phyloP scores from a whole-genome alignment of 2,797 vertebrate species.

The Periparus ater region DNA sequence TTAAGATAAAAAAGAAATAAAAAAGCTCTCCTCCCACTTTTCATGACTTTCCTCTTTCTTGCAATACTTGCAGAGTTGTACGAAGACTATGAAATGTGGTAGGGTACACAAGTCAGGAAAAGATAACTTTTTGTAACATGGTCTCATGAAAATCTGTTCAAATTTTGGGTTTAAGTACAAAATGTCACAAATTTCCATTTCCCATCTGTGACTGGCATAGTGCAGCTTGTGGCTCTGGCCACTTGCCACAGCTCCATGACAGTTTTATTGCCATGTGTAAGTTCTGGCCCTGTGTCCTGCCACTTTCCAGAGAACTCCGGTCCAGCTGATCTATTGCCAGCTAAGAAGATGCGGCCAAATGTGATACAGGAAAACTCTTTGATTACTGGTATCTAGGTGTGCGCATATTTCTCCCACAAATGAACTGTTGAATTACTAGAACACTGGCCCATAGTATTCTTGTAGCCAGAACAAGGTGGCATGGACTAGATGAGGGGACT shows the following conservation, averaged over 20 bases:
- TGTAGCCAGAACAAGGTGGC: background rate
- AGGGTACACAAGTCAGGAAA: background rate
- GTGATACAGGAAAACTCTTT: background rate
- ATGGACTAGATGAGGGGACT: background rate
- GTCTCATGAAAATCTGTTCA: constrained; percentile 11
- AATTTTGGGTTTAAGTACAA: constrained; percentile 18
- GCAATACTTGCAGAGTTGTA: background rate
- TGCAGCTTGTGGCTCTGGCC: constrained; percentile 28
- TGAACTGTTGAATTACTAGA: background rate
- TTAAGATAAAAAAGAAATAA: background rate
- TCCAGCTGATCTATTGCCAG: constrained; percentile 34
- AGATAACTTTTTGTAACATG: background rate
- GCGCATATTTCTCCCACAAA: background rate
- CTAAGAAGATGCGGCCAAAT: background rate
- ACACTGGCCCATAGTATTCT: background rate
- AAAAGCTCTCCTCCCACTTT: background rate
- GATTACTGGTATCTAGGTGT: background rate
- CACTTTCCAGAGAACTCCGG: background rate
- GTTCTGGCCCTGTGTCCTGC: background rate
- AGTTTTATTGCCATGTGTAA: constrained; percentile 18
- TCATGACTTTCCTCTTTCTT: background rate
- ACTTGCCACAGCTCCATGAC: background rate
- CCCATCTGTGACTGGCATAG: constrained; percentile 44
- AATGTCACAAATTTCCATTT: constrained; percentile 38
- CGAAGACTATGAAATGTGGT: background rate